Conservation (phyloP, 2,888 invertebrate genomes). For the Dasypogon diadema region DNA sequence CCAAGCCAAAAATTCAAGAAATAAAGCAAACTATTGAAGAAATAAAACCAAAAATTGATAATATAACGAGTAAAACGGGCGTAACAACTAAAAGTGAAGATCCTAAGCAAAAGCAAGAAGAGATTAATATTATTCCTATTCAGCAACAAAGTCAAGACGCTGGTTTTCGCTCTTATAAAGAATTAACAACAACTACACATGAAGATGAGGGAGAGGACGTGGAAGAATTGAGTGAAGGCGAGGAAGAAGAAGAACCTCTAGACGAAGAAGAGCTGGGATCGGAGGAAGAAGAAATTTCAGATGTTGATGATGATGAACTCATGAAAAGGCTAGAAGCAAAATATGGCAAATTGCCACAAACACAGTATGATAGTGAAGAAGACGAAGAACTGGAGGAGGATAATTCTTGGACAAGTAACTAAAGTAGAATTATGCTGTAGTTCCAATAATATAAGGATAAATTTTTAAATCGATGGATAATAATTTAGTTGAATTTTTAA, state of each 20-base stretch:
- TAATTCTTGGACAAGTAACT: constrained; percentile 68
- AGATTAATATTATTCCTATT: background rate
- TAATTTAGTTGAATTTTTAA: no score
- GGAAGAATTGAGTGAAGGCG: constrained; percentile 66
- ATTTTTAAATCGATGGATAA: background rate
- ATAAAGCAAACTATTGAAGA: constrained; percentile 19
- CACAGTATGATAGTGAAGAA: constrained; percentile 68
- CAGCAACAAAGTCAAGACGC: background rate
- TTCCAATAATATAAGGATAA: background rate
- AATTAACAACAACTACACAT: constrained; percentile 60
- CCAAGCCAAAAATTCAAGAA: constrained; percentile 48
- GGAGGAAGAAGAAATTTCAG: constrained; percentile 61
- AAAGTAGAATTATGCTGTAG: constrained; percentile 3
- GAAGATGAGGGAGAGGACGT: constrained; percentile 65
- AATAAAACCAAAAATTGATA: constrained; percentile 14
- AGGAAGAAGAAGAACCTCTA: constrained; percentile 70
- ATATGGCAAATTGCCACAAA: constrained; percentile 77
- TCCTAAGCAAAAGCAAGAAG: constrained; percentile 59
- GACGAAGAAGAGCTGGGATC: constrained; percentile 69
- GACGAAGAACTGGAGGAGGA: constrained; percentile 70
- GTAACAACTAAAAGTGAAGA: constrained; percentile 63
- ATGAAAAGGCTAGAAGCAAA: constrained; percentile 79
- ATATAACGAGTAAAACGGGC: background rate
- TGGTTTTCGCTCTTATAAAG: no score
- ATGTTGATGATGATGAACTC: constrained; percentile 72